Conservation (phyloP, 2,888 invertebrate species). For the Lottia scabra region DNA sequence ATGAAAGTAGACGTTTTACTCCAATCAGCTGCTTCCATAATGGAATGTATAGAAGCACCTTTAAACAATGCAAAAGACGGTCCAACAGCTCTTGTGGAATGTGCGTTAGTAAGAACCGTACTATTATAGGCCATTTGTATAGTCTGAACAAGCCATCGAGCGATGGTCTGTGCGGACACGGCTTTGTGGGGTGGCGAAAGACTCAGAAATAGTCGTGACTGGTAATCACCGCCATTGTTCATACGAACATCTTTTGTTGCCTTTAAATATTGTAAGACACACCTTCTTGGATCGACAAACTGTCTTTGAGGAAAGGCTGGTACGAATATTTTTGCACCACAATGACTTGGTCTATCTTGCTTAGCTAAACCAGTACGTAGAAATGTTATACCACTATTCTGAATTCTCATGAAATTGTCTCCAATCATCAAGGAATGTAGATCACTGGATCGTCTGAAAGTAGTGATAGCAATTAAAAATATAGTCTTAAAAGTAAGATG, state of each 20-base stretch:
- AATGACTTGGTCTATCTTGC: background rate
- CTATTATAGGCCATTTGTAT: slow-evolving; percentile 6
- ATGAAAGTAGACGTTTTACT: background rate
- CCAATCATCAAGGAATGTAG: background rate
- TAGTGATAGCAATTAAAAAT: background rate
- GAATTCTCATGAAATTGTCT: background rate
- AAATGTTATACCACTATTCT: background rate
- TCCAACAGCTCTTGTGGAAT: slow-evolving; percentile 19
- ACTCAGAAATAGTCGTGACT: background rate
- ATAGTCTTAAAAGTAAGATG: background rate
- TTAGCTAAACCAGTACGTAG: background rate
- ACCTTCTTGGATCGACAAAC: background rate
- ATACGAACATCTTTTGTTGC: background rate
- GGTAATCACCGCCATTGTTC: background rate
- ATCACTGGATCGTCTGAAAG: background rate
- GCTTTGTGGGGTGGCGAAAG: background rate
- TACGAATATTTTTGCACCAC: background rate
- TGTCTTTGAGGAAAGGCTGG: background rate
- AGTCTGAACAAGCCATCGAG: background rate
- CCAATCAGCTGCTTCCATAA: background rate
- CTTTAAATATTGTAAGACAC: background rate
- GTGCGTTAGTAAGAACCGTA: background rate
- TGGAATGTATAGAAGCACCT: background rate
- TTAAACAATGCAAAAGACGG: slow-evolving; percentile 13
- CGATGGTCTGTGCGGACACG: background rate